Conservation (phyloP, 1,140 invertebrate species). For the Varroa destructor region DNA sequence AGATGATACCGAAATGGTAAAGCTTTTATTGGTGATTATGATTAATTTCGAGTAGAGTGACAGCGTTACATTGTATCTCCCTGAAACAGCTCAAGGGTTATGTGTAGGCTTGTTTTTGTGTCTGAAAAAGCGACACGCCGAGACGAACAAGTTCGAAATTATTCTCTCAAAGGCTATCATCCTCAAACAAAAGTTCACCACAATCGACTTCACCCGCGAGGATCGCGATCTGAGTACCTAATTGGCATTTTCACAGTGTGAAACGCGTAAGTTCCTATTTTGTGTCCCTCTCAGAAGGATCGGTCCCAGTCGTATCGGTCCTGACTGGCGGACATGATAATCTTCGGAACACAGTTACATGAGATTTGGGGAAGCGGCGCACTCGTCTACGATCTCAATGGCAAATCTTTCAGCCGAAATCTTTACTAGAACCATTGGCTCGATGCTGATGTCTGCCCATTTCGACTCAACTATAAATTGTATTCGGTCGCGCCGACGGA, state of each 20-base stretch:
- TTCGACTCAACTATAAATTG: conserved; percentile 2
- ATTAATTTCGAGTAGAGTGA: background rate
- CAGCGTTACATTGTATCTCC: background rate
- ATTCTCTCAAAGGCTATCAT: background rate
- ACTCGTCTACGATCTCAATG: background rate
- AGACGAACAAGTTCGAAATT: conserved; percentile 11
- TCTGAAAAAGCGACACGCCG: conserved; percentile 7
- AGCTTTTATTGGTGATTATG: background rate
- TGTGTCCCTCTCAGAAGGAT: background rate
- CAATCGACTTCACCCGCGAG: background rate
- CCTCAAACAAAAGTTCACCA: background rate
- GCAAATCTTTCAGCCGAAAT: background rate
- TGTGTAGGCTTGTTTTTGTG: background rate
- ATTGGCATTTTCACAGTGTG: background rate
- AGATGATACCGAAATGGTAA: too few species aligned
- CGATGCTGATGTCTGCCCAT: background rate
- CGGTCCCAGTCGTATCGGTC: background rate
- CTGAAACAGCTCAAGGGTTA: conserved; percentile 18
- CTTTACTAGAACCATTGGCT: background rate
- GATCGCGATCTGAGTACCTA: background rate
- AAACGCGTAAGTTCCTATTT: background rate
- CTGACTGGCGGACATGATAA: background rate
- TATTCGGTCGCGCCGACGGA: background rate
- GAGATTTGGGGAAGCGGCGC: background rate
- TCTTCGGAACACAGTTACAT: background rate